Percentiles rank a stretch among this genome's conserved stretches.
These are phyloP conservation scores for Thaumatotibia leucotreta DNA, from an alignment of 1,140 invertebrate species.

Conservation along the genomic window DNA sequence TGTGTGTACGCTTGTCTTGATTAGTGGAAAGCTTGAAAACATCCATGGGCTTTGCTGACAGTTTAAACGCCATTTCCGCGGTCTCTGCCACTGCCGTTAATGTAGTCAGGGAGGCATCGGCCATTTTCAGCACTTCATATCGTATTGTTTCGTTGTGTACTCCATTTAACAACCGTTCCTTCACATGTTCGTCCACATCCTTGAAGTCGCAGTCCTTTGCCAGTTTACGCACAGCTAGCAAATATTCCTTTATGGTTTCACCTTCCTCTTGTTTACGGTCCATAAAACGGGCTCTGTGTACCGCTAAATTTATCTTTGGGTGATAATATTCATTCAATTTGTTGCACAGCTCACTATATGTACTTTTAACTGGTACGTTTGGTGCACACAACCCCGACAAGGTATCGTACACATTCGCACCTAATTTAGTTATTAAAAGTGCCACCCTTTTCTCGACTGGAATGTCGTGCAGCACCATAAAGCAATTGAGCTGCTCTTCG, in stretches of 20 bases:
- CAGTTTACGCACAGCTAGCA: background rate
- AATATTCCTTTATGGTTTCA: background rate
- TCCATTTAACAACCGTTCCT: background rate
- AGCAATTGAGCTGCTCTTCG: background rate
- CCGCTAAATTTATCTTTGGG: background rate
- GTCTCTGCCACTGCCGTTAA: background rate
- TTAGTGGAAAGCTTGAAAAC: background rate
- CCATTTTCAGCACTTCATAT: background rate
- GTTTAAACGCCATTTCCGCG: background rate
- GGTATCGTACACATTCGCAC: background rate
- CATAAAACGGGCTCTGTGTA: background rate
- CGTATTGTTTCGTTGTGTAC: no score
- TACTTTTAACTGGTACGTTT: background rate
- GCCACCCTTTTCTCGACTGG: background rate
- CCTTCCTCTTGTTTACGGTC: background rate
- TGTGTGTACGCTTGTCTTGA: background rate
- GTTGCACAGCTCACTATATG: background rate
- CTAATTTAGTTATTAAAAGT: background rate
- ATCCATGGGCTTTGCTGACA: background rate
- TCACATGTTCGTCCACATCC: background rate
- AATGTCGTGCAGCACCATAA: background rate
- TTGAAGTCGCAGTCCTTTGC: background rate
- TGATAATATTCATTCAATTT: background rate
- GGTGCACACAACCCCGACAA: background rate
- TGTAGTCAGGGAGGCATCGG: background rate